Conservation (phyloP, 2,888 invertebrate species). For the Blera fallax region DNA sequence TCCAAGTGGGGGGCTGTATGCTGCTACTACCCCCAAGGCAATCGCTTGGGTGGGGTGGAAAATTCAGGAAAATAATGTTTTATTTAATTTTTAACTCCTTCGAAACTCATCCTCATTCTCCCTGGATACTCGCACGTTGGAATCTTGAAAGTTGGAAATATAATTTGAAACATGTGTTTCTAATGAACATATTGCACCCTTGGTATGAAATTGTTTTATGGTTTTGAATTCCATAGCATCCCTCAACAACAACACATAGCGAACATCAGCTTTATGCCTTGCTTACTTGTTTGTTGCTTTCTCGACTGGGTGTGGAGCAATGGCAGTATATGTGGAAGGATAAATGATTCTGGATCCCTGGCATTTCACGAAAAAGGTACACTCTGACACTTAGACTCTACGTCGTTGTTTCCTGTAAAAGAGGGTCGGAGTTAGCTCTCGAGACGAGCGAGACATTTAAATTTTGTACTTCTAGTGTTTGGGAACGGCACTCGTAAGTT, state of each 20-base stretch:
- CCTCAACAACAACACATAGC: conserved; percentile 18
- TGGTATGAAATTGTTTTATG: conserved; percentile 65
- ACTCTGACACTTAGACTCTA: neutral
- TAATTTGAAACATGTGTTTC: conserved; percentile 71
- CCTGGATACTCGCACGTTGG: neutral
- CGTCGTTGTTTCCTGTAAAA: neutral
- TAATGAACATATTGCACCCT: conserved; percentile 70
- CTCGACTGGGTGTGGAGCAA: neutral
- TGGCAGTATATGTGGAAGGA: neutral
- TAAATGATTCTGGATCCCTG: conserved; percentile 12
- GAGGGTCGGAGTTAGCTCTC: conserved; percentile 27
- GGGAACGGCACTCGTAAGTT: conserved; percentile 35
- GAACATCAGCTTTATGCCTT: conserved; percentile 17
- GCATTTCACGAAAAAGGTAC: conserved; percentile 22
- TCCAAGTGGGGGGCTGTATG: neutral
- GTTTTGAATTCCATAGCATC: conserved; percentile 49
- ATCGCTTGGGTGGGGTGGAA: neutral
- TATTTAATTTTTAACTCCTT: conserved; percentile 63
- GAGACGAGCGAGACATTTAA: conserved; percentile 45
- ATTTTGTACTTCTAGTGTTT: conserved; percentile 38
- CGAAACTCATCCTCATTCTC: neutral
- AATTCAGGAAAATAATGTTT: conserved; percentile 42
- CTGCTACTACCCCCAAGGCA: conserved; percentile 17
- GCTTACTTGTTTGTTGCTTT: conserved; percentile 5
- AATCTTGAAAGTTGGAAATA: conserved; percentile 48